phyloP scores from a whole-genome alignment of 2,797 vertebrate species.

The Periophthalmus magnuspinnatus region DNA sequence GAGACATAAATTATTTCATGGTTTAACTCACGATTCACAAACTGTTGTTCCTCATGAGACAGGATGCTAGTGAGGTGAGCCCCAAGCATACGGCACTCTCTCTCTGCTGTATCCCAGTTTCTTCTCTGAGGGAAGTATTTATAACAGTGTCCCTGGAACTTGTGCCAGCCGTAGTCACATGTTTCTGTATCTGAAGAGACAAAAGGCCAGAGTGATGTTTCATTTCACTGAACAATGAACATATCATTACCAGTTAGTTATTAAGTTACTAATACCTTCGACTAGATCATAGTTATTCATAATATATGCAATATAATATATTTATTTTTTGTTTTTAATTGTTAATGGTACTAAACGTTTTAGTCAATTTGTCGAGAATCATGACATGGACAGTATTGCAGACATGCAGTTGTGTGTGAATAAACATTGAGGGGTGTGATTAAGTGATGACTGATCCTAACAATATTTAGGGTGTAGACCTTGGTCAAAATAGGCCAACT shows the following conservation, averaged over 20 bases:
- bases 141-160: conserved; percentile 98
- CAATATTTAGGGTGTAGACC: conserved; percentile 46
- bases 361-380: conserved; percentile 17
- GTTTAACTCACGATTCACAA: conserved; percentile 88
- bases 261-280: not conserved
- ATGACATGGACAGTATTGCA: conserved; percentile 37
- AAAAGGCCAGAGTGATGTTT: conserved; percentile 19
- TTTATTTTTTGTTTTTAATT: not conserved
- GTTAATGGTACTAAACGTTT: not conserved
- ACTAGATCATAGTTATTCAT: not conserved
- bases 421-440: conserved; percentile 47
- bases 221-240: not conserved
- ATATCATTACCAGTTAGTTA: too few relatives aligned
- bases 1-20: not conserved
- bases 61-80: conserved; percentile 92
- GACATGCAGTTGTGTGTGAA: conserved; percentile 56
- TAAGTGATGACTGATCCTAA: conserved; percentile 49
- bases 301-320: not conserved
- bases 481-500: conserved; percentile 25
- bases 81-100: conserved; percentile 93
- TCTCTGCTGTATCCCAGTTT: conserved; percentile 93
- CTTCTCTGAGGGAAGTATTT: conserved; percentile 90
- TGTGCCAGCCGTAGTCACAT: conserved; percentile 96
- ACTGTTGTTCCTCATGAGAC: conserved; percentile 91
- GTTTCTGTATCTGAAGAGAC: conserved; percentile 85